Evolutionary conservation across 2,888 invertebrate genomes (phyloP).

Genomic region (Ennomos fuscantarius): DNA sequence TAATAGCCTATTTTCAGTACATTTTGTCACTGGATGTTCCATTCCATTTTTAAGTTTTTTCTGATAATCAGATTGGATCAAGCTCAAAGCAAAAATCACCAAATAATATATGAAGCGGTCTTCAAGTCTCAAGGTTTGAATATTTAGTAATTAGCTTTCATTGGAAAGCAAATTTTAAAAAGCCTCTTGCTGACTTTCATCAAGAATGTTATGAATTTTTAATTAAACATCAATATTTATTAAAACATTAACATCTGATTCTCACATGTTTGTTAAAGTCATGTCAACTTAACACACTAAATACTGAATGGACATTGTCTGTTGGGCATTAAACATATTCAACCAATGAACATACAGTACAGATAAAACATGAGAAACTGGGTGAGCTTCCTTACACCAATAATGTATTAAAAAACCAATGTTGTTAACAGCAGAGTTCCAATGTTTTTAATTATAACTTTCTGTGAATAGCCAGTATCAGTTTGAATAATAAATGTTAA

Average conservation of each 20-base stretch:
- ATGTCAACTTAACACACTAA: no score
- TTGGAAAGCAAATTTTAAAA: slow-evolving; percentile 16
- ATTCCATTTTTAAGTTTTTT: slow-evolving; percentile 72
- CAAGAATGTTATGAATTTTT: background rate
- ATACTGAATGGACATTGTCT: no score
- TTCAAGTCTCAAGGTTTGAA: slow-evolving; percentile 31
- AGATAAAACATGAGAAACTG: no score
- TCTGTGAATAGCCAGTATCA: slow-evolving; percentile 28
- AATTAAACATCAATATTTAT: slow-evolving; percentile 12
- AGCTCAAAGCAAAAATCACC: slow-evolving; percentile 7
- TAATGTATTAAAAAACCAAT: slow-evolving; percentile 13
- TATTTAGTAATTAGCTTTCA: slow-evolving; percentile 37
- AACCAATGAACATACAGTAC: no score
- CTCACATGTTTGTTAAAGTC: no score
- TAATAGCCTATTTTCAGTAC: slow-evolving; percentile 48
- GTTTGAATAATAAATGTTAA: slow-evolving; percentile 22
- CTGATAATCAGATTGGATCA: slow-evolving; percentile 37
- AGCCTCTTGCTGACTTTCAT: background rate
- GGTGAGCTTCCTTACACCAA: slow-evolving; percentile 1
- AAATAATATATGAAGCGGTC: slow-evolving; percentile 20
- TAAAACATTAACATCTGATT: background rate
- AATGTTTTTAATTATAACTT: slow-evolving; percentile 21
- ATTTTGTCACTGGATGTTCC: slow-evolving; percentile 67
- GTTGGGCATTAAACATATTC: no score
- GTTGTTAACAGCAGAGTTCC: slow-evolving; percentile 18